Evolutionary conservation across 2,797 vertebrate species (phyloP), one percentile per base, ranked within the genome.

Genomic region (Cuculus canorus): DNA sequence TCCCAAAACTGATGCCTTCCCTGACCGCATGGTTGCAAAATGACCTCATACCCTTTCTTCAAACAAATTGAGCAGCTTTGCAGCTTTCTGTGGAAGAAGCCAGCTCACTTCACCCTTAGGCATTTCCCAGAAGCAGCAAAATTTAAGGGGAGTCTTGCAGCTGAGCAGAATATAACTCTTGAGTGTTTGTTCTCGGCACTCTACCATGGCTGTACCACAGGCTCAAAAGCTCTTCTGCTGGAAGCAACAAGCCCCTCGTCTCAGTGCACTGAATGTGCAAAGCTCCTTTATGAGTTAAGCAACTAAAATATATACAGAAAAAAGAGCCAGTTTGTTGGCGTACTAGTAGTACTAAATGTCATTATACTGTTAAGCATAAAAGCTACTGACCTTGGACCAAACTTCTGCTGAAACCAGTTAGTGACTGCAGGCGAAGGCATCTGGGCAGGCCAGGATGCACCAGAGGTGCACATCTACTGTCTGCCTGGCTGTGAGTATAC

Each of bases 231-330:
- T 76, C 85, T 93, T 86, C 77, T 90, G 77, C 65, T 77, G 77
- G 82, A 79, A 70, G 70, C 85, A 90, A 68, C 52, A 85, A 86
- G 33, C 12, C 10, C 89, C 89, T 96, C 78, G 57, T 86, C 68
- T 37, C 80, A 23, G 43, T 4, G 4, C 59, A 90, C 60, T 39
- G 24, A 32, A 73, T 3, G 48, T 21, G 54, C 64, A 90, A 66
- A 60, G 77, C 70, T 86, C 59, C 47, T 86, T 66, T 59, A 17
- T 37, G 43, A 79, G 79, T 47, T 78, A 79, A 84, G 85, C 59
- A 84, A 53, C 39, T 60, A 45, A 88, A 93, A 73, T 8, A n/a
- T 5, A 17, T n/a, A 21, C 9, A 81, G n/a, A 92, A 88, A 76
- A 17, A 72, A 9, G 33, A 86, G 27, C 5, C 53, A 12, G 27